Percentiles rank a stretch among this genome's conserved stretches.
phyloP scores from a whole-genome alignment of 1,140 invertebrate species.

The Propsilocerus akamusi region DNA sequence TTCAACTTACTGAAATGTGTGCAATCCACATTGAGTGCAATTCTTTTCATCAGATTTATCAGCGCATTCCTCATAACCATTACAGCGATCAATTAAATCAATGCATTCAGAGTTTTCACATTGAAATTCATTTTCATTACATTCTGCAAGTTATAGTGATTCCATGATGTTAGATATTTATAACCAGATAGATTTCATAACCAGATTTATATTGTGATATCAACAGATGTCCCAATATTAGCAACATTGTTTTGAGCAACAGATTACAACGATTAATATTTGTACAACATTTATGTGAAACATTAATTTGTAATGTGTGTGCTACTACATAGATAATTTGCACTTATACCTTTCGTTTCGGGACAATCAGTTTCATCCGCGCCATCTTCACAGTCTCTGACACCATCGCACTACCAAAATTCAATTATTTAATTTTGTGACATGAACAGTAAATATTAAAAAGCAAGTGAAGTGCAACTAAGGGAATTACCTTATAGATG shows the following conservation, averaged over 20 bases:
- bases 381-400: slow-evolving; percentile 27
- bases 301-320: no score
- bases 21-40: slow-evolving; percentile 21
- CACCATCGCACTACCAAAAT: slow-evolving; percentile 31
- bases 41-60: slow-evolving; percentile 47
- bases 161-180: background rate
- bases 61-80: slow-evolving; percentile 40
- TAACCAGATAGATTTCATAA: background rate
- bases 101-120: slow-evolving; percentile 47
- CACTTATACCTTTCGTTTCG: slow-evolving; percentile 3
- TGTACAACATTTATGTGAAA: background rate
- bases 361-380: slow-evolving; percentile 29
- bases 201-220: background rate
- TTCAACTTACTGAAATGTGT: background rate
- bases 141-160: no score
- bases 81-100: slow-evolving; percentile 37
- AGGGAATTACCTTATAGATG: no score
- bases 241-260: background rate
- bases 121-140: slow-evolving; percentile 27
- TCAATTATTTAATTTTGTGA: no score
- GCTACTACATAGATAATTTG: no score
- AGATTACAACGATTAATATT: background rate
- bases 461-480: no score
- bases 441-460: no score
- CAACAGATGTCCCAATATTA: background rate